Conservation (phyloP, 2,888 invertebrate genomes). For the Serrognathus titanus region DNA sequence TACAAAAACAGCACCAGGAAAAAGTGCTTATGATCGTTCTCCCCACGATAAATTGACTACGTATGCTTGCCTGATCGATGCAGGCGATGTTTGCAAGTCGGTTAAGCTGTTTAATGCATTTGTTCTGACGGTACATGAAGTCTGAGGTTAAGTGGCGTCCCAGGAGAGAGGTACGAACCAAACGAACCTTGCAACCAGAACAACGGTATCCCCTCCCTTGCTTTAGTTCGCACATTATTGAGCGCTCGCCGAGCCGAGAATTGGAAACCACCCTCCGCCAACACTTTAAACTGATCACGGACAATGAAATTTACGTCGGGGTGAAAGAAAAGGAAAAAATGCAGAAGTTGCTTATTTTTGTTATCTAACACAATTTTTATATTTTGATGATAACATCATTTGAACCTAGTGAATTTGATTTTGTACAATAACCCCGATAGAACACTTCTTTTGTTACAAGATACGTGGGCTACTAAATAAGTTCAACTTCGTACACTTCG, state of each 20-base stretch:
- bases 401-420: not conserved
- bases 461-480: too few species aligned
- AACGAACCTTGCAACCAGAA: conserved; percentile 51
- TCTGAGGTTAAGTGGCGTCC: conserved; percentile 42
- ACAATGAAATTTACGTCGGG: conserved; percentile 43
- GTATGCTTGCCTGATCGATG: conserved; percentile 12
- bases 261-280: conserved; percentile 52
- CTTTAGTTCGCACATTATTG: conserved; percentile 61
- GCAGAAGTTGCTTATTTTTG: conserved; percentile 23
- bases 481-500: too few species aligned
- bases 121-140: conserved; percentile 18
- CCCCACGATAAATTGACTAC: conserved; percentile 1
- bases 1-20: not conserved
- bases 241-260: conserved; percentile 58
- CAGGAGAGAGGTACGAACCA: conserved; percentile 44
- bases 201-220: conserved; percentile 50
- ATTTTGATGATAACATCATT: not conserved
- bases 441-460: too few species aligned
- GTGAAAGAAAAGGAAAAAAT: conserved; percentile 14
- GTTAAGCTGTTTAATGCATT: conserved; percentile 19
- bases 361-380: not conserved
- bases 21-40: not conserved
- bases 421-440: too few species aligned
- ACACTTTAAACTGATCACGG: conserved; percentile 48
- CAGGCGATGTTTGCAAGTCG: conserved; percentile 9